These are phyloP conservation scores for Lordiphosa collinella DNA, from an alignment of 1,140 invertebrate genomes.

Conservation along the genomic window DNA sequence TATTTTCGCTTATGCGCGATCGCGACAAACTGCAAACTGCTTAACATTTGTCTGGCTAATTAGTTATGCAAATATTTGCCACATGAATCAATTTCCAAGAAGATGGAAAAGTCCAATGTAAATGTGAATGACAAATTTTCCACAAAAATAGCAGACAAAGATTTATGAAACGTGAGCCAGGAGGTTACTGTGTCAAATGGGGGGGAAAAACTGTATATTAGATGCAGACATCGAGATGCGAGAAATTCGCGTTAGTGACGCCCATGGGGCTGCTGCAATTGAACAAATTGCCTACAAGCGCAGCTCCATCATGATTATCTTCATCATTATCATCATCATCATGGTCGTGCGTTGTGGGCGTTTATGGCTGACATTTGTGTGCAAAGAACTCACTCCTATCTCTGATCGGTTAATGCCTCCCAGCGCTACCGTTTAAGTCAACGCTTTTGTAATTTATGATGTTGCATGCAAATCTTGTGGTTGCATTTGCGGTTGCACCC, in stretches of 20 bases:
- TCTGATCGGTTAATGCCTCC: constrained; percentile 37
- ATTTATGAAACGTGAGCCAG: constrained; percentile 30
- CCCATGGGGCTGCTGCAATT: constrained; percentile 72
- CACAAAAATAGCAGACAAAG: constrained; percentile 14
- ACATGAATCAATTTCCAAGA: constrained; percentile 53
- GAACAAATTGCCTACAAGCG: constrained; percentile 54
- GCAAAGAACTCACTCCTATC: constrained; percentile 45
- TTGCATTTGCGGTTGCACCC: constrained; percentile 46
- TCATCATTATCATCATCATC: constrained; percentile 19
- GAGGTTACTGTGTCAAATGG: constrained; percentile 72
- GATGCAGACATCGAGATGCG: constrained; percentile 62
- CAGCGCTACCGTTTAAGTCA: constrained; percentile 57
- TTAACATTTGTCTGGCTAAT: constrained; percentile 51
- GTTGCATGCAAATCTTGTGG: constrained; percentile 32
- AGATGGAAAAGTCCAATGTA: constrained; percentile 20
- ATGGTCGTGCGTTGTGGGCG: constrained; percentile 69
- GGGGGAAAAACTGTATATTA: constrained; percentile 46
- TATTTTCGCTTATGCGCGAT: constrained; percentile 56
- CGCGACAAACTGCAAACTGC: constrained; percentile 47
- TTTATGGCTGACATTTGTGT: constrained; percentile 63
- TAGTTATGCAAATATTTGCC: constrained; percentile 72
- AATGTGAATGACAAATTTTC: constrained; percentile 35
- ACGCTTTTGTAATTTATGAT: no score
- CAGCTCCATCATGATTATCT: constrained; percentile 1
- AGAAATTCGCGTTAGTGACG: constrained; percentile 58